Percentiles rank a stretch among this genome's conserved stretches.
Conservation (phyloP, 2,797 vertebrate species). For the Trematomus bernacchii region DNA sequence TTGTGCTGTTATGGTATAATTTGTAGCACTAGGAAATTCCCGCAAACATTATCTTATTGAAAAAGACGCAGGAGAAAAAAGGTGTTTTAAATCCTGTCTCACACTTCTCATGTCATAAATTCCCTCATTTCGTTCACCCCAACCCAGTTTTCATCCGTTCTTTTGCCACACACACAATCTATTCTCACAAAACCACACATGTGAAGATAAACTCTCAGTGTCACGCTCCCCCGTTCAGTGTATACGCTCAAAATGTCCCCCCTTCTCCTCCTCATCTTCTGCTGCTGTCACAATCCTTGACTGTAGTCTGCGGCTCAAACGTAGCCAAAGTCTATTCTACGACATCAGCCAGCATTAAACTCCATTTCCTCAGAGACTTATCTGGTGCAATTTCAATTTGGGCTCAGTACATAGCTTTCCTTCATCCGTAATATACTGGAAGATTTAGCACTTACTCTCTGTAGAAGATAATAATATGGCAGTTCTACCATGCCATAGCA, state of each 20-base stretch:
- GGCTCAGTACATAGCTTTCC: constrained; percentile 67
- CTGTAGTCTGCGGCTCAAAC: constrained; percentile 46
- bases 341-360: constrained; percentile 76
- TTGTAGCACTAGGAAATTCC: constrained; percentile 1
- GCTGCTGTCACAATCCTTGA: constrained; percentile 40
- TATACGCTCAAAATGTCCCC: constrained; percentile 19
- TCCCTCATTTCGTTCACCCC: constrained; percentile 41
- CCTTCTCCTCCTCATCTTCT: constrained; percentile 34
- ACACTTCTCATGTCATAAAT: constrained; percentile 21
- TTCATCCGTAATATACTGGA: constrained; percentile 65
- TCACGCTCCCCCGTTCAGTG: constrained; percentile 22
- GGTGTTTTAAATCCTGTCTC: constrained; percentile 16
- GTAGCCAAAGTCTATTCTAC: constrained; percentile 54
- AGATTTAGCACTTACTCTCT: constrained; percentile 62
- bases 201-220: constrained; percentile 36
- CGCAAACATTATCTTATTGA: constrained; percentile 4
- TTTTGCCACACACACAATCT: constrained; percentile 25
- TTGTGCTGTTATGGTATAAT: constrained; percentile 21
- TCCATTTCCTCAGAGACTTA: constrained; percentile 77
- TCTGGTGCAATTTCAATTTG: constrained; percentile 81
- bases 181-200: constrained; percentile 34
- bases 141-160: not conserved
- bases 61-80: not conserved
- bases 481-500: constrained; percentile 37
- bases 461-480: constrained; percentile 57